A percentile compares a stretch with the other conserved stretches of the same genome.
Evolutionary conservation across 2,888 invertebrate genomes (phyloP).

Genomic region (Laspeyria flexula): DNA sequence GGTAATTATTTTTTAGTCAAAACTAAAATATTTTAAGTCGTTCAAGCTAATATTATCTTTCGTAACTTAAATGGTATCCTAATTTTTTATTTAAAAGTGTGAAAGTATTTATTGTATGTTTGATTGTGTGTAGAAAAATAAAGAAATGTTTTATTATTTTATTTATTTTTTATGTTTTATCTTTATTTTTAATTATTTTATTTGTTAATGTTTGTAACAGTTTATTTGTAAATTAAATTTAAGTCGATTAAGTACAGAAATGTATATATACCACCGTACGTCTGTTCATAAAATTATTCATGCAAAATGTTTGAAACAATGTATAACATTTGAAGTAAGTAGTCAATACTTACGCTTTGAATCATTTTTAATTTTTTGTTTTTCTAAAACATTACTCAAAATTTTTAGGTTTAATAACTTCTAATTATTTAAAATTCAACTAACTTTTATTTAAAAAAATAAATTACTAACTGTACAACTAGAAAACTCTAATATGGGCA

Average conservation of each 20-base stretch:
- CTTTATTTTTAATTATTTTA: slow-evolving; percentile 20
- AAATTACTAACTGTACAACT: slow-evolving; percentile 20
- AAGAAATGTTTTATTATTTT: background rate
- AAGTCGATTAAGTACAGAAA: background rate
- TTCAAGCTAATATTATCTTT: no score
- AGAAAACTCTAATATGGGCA: slow-evolving; percentile 40
- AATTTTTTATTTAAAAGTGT: slow-evolving; percentile 43
- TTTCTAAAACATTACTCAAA: no score
- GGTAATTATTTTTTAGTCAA: no score
- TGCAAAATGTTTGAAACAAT: background rate
- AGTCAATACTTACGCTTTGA: background rate
- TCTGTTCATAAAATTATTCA: slow-evolving; percentile 2
- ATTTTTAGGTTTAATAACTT: no score
- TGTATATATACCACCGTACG: slow-evolving; percentile 38
- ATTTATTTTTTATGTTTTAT: slow-evolving; percentile 23
- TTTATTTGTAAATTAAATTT: background rate
- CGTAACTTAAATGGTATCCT: no score
- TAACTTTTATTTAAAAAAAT: slow-evolving; percentile 5
- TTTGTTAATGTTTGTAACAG: background rate
- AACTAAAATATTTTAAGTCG: no score
- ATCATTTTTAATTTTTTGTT: background rate
- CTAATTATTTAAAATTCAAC: background rate
- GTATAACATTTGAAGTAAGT: no score
- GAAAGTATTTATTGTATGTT: slow-evolving; percentile 64
- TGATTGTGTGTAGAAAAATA: slow-evolving; percentile 11